Evolutionary conservation across 2,797 vertebrate species (phyloP).

Genomic region (Enteromius mattozi): DNA sequence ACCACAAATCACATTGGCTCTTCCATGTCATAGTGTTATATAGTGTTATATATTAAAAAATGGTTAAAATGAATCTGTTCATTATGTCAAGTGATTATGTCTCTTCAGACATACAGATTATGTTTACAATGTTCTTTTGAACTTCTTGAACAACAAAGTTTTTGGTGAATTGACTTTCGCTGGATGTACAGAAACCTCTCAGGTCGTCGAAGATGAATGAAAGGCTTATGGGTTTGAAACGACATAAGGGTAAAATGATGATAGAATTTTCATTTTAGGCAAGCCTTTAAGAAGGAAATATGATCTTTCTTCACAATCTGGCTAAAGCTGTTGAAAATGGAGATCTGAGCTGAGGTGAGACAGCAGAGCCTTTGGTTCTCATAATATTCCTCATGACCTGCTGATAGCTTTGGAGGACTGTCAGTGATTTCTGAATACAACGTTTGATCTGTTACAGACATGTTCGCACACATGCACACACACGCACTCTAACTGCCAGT

Average conservation of each 20-base stretch:
- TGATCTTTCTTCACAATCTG: conserved; percentile 2
- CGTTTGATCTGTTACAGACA: conserved; percentile 1
- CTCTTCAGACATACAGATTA: not conserved
- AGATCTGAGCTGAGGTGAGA: conserved; percentile 31
- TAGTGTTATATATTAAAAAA: not conserved
- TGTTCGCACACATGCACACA: not conserved
- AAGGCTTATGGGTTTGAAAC: not conserved
- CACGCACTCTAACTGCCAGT: not conserved
- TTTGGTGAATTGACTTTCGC: not conserved
- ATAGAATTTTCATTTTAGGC: not conserved
- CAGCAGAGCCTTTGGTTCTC: conserved; percentile 18
- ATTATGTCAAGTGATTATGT: not conserved
- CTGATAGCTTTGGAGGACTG: conserved; percentile 34
- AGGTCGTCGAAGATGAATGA: not conserved
- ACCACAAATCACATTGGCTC: not conserved
- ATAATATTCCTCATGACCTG: conserved; percentile 32
- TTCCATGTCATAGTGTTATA: not conserved
- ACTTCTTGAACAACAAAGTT: not conserved
- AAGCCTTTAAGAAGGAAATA: not conserved
- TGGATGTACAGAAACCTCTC: not conserved
- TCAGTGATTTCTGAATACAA: conserved; percentile 7
- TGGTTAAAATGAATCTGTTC: not conserved
- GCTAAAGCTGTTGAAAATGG: conserved; percentile 16
- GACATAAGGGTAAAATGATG: not conserved
- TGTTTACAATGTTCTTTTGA: not conserved